Percentiles rank a stretch among this genome's conserved stretches.
These are phyloP conservation scores for Gandaritis pyraliata DNA, from an alignment of 2,888 invertebrate genomes.

Conservation along the genomic window DNA sequence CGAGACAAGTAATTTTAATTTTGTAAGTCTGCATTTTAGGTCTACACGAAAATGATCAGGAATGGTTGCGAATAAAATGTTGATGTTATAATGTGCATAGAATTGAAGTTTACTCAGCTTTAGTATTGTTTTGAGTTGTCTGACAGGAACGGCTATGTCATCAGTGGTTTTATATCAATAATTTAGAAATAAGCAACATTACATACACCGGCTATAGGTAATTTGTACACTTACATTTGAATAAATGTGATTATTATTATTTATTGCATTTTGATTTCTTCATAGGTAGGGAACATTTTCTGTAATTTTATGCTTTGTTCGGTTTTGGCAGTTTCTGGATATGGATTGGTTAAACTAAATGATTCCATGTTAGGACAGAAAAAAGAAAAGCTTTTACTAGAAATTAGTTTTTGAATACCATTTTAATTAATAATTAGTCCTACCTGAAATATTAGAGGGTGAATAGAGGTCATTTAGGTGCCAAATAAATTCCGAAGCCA, in stretches of 20 bases:
- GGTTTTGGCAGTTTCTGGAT: no score
- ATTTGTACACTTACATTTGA: slow-evolving; percentile 78
- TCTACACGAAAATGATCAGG: slow-evolving; percentile 10
- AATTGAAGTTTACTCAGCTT: slow-evolving; percentile 14
- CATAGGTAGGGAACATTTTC: background rate
- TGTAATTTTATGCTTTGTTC: no score
- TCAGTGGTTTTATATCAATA: slow-evolving; percentile 50
- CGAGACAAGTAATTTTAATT: slow-evolving; percentile 58
- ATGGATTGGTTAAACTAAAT: no score
- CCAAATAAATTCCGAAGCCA: no score
- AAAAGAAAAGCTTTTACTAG: no score
- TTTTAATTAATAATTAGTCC: no score
- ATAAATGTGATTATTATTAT: slow-evolving; percentile 63
- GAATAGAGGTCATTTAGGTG: no score
- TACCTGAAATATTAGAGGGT: no score
- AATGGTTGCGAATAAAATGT: slow-evolving; percentile 17
- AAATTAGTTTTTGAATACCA: no score
- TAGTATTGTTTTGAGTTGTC: slow-evolving; percentile 31
- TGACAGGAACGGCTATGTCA: slow-evolving; percentile 42
- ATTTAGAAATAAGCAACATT: slow-evolving; percentile 55
- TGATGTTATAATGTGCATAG: slow-evolving; percentile 21
- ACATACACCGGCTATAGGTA: slow-evolving; percentile 70
- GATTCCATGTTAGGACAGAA: no score
- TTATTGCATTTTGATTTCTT: slow-evolving; percentile 20
- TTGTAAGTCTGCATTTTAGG: slow-evolving; percentile 27